Percentiles rank a stretch among this genome's conserved stretches.
Conservation (phyloP, 2,888 invertebrate species). For the Nymphalis urticae region DNA sequence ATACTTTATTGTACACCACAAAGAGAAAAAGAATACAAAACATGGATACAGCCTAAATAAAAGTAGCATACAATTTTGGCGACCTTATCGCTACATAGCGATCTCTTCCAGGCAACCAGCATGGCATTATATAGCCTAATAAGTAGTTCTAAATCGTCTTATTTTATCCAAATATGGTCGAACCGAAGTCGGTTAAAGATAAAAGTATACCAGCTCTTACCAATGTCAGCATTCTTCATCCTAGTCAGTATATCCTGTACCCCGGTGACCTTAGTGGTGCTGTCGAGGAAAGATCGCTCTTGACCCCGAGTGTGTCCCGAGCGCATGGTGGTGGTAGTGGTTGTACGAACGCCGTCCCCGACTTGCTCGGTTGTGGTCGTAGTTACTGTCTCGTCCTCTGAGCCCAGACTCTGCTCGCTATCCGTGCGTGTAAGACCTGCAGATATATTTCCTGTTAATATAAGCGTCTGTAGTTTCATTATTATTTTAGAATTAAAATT, state of each 20-base stretch:
- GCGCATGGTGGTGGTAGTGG: slow-evolving; percentile 50
- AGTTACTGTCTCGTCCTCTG: slow-evolving; percentile 60
- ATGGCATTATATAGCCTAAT: no score
- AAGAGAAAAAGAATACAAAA: no score
- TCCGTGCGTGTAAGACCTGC: slow-evolving; percentile 64
- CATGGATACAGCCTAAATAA: no score
- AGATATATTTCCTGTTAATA: neutral
- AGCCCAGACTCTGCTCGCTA: slow-evolving; percentile 71
- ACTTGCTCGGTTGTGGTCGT: slow-evolving; percentile 52
- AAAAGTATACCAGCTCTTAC: slow-evolving; percentile 54
- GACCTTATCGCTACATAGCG: no score
- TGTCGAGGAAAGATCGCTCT: slow-evolving; percentile 86
- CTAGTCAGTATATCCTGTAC: slow-evolving; percentile 88
- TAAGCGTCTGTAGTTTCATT: no score
- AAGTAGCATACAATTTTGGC: no score
- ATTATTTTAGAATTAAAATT: no score
- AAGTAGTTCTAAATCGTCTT: neutral
- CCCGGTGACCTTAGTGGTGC: slow-evolving; percentile 85
- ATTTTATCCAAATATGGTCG: no score
- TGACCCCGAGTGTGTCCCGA: slow-evolving; percentile 40
- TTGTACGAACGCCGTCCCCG: slow-evolving; percentile 51
- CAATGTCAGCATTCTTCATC: slow-evolving; percentile 89
- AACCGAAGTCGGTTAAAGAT: no score
- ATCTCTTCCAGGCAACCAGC: no score
- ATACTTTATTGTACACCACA: no score